Evolutionary conservation across 2,888 invertebrate species (phyloP).

Genomic region (Ashinkailepas kermadecensis): DNA sequence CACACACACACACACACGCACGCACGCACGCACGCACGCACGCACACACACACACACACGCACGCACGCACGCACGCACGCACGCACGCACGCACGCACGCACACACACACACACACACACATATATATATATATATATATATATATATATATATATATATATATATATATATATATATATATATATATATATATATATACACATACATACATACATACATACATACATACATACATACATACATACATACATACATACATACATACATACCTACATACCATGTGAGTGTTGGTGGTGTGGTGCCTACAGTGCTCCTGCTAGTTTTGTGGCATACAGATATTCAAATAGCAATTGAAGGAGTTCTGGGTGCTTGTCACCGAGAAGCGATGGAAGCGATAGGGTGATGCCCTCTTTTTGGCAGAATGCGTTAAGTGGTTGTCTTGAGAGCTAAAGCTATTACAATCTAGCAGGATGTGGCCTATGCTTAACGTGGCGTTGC

Average conservation of each 20-base stretch:
- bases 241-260: conserved; percentile 14
- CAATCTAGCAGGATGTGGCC: no score
- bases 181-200: conserved; percentile 19
- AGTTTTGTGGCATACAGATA: no score
- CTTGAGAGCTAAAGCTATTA: no score
- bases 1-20: not conserved
- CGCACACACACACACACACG: not conserved
- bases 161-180: conserved; percentile 13
- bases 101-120: conserved; percentile 6
- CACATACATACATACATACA: conserved; percentile 14
- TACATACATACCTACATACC: not conserved
- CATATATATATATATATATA: not conserved
- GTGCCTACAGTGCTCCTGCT: no score
- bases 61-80: conserved; percentile 1
- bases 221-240: conserved; percentile 14
- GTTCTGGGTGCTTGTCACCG: no score
- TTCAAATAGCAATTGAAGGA: no score
- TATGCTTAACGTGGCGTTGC: no score
- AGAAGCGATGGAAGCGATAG: no score
- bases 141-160: not conserved
- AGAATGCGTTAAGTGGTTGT: no score
- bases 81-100: conserved; percentile 3
- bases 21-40: not conserved
- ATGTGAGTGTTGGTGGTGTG: no score
- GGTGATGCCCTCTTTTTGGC: no score